Evolutionary conservation across 2,888 invertebrate species (phyloP).

Genomic region (Esperia sulphurella): DNA sequence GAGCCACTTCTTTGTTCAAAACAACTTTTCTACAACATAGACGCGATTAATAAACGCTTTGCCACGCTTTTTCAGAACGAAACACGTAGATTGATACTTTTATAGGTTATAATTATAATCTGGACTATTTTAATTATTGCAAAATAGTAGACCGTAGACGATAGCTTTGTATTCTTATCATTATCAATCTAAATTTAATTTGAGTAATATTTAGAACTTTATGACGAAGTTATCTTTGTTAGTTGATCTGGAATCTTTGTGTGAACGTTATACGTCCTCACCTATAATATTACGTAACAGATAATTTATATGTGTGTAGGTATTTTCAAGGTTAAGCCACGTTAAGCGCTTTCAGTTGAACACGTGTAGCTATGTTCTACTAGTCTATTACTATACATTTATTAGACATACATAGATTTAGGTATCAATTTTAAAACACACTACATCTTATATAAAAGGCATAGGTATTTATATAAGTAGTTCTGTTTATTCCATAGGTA

Average conservation of each 20-base stretch:
- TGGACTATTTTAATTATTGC: neutral
- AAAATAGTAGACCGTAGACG: too few relatives aligned
- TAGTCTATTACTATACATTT: neutral
- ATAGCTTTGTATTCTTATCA: neutral
- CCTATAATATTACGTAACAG: conserved; percentile 6
- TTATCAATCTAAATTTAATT: neutral
- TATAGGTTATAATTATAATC: conserved; percentile 50
- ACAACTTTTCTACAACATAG: conserved; percentile 67
- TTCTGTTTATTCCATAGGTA: too few relatives aligned
- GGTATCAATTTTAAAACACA: neutral
- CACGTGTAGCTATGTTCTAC: conserved; percentile 1
- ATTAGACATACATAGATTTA: neutral
- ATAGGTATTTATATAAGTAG: too few relatives aligned
- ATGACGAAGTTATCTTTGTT: too few relatives aligned
- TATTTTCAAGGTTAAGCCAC: conserved; percentile 13
- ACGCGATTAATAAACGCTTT: conserved; percentile 43
- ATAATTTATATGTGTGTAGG: conserved; percentile 3
- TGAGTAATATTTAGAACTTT: neutral
- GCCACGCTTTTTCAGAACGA: conserved; percentile 50
- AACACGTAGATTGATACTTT: conserved; percentile 26
- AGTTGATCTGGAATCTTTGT: conserved; percentile 10
- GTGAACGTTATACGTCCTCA: conserved; percentile 4
- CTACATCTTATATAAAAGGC: too few relatives aligned
- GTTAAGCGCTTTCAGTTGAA: conserved; percentile 12
- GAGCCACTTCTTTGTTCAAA: conserved; percentile 62